phyloP scores from a whole-genome alignment of 2,888 invertebrate species.

The Mamestra brassicae region DNA sequence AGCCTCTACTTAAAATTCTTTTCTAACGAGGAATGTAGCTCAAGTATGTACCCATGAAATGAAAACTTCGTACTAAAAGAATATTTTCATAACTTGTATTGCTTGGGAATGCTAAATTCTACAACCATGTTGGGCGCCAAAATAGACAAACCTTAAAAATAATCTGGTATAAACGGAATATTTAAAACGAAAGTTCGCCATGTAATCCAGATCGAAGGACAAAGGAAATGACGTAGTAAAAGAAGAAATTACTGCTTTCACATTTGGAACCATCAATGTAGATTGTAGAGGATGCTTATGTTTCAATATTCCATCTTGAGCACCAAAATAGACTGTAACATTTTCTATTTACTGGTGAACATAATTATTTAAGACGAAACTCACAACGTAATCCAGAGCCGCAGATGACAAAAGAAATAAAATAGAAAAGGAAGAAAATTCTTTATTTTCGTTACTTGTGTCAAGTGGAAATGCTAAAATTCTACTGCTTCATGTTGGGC shows the following conservation, averaged over 20 bases:
- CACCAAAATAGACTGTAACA: background rate
- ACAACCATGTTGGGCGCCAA: constrained; percentile 31
- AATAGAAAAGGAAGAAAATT: no score
- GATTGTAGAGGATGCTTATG: no score
- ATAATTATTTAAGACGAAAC: background rate
- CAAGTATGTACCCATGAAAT: background rate
- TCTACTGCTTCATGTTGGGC: constrained; percentile 4
- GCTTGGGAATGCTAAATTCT: background rate
- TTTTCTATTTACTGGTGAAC: background rate
- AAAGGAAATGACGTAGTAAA: background rate
- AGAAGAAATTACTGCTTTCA: background rate
- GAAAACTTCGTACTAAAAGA: background rate
- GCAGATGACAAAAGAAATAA: background rate
- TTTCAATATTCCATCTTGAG: no score
- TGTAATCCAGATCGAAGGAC: background rate
- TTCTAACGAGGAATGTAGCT: background rate
- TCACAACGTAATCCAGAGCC: background rate
- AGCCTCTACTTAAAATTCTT: background rate
- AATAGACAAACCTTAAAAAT: background rate
- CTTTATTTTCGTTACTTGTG: background rate
- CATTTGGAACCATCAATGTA: no score
- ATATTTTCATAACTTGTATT: background rate
- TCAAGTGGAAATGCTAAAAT: background rate
- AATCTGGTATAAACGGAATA: no score
- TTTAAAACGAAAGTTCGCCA: background rate